A percentile compares a stretch with the other conserved stretches of the same genome.
Evolutionary conservation across 92 coral and sea anemone genomes (phyloP).

Genomic region (Porites cylindrica): DNA sequence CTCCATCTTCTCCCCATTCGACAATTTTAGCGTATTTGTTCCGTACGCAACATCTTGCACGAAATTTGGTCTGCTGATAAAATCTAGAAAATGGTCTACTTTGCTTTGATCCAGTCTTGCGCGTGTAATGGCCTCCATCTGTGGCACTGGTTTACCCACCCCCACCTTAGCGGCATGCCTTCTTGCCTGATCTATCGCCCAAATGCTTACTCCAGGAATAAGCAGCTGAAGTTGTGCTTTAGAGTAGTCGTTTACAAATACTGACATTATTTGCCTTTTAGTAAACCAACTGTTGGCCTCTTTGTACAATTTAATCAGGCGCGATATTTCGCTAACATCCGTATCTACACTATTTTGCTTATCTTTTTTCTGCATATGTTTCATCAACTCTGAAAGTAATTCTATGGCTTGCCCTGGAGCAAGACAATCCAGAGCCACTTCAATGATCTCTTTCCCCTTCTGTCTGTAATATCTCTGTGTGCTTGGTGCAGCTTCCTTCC

Average conservation of each 20-base stretch:
- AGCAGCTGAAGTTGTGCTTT: constrained; percentile 36
- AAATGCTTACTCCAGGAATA: constrained; percentile 41
- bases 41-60: constrained; percentile 77
- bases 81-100: constrained; percentile 62
- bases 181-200: constrained; percentile 52
- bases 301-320: constrained; percentile 7
- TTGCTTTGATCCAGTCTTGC: constrained; percentile 18
- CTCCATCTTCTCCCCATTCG: too few relatives aligned
- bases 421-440: constrained; percentile 20
- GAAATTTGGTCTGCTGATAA: constrained; percentile 57
- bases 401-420: constrained; percentile 29
- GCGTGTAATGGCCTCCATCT: constrained; percentile 8
- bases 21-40: constrained; percentile 63
- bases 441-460: constrained; percentile 18
- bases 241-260: constrained; percentile 41
- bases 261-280: constrained; percentile 33
- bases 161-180: constrained; percentile 42
- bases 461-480: constrained; percentile 40
- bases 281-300: constrained; percentile 34
- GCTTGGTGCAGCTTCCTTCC: constrained; percentile 20
- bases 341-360: not conserved
- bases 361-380: not conserved
- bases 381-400: not conserved
- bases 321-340: not conserved
- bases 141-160: constrained; percentile 44